phyloP scores from a whole-genome alignment of 2,888 invertebrate species.

The Zaprionus lineosus region DNA sequence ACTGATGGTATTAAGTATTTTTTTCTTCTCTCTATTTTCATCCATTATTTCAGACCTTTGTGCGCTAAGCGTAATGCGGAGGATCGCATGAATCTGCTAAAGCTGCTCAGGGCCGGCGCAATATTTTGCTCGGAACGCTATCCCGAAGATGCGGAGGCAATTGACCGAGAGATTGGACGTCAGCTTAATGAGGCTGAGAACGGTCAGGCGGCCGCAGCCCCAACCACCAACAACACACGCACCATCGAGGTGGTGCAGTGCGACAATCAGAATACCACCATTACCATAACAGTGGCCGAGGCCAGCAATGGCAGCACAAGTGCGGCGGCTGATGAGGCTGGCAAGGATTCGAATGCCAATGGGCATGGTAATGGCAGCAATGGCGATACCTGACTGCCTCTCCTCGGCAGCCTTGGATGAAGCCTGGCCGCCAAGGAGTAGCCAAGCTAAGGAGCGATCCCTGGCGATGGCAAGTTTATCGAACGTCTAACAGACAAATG shows the following conservation, averaged over 20 bases:
- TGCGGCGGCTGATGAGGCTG: conserved; percentile 34
- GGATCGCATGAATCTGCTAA: conserved; percentile 92
- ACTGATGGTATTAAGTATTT: not conserved
- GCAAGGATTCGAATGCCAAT: conserved; percentile 60
- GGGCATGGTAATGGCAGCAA: conserved; percentile 39
- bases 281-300: conserved; percentile 69
- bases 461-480: conserved; percentile 51
- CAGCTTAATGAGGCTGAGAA: conserved; percentile 76
- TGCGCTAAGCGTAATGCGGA: conserved; percentile 93
- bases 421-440: conserved; percentile 63
- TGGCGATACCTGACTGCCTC: conserved; percentile 82
- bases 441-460: conserved; percentile 53
- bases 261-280: conserved; percentile 72
- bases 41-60: conserved; percentile 84
- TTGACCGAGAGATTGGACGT: conserved; percentile 80
- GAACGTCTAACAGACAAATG: too few species aligned
- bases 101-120: conserved; percentile 85
- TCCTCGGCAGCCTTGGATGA: conserved; percentile 81
- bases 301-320: conserved; percentile 44
- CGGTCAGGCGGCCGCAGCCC: conserved; percentile 49
- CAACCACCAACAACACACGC: conserved; percentile 58
- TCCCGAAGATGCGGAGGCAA: conserved; percentile 82
- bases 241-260: conserved; percentile 80
- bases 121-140: conserved; percentile 82
- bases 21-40: not conserved